These are phyloP conservation scores for Spodoptera frugiperda DNA, from an alignment of 1,140 invertebrate species.

Conservation along the genomic window DNA sequence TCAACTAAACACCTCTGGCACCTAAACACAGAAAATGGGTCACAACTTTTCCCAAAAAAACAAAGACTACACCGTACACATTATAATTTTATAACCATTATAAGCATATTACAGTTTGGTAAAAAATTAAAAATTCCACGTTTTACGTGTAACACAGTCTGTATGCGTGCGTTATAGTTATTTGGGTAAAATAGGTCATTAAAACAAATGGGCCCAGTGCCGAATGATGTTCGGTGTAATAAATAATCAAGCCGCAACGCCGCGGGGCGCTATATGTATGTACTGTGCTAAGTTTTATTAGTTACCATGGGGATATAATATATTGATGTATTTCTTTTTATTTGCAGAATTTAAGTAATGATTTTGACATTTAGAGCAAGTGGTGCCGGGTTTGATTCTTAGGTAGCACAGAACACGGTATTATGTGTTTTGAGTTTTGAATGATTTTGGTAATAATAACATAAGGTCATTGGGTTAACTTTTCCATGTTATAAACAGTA, in stretches of 20 bases:
- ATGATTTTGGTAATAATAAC: too few species aligned
- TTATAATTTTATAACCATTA: not conserved
- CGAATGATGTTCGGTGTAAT: conserved; percentile 35
- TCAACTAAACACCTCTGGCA: too few species aligned
- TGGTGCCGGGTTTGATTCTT: too few species aligned
- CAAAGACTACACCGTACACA: not conserved
- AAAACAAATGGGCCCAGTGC: conserved; percentile 42
- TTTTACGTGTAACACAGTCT: conserved; percentile 13
- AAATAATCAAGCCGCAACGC: conserved; percentile 31
- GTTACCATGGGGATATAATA: too few species aligned
- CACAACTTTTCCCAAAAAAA: not conserved
- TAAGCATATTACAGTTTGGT: not conserved
- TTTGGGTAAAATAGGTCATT: conserved; percentile 46
- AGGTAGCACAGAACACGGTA: too few species aligned
- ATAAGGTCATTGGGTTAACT: too few species aligned
- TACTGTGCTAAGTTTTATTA: conserved; percentile 1
- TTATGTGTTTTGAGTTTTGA: too few species aligned
- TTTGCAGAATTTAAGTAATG: too few species aligned
- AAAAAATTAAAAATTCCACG: conserved; percentile 27
- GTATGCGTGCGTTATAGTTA: conserved; percentile 46
- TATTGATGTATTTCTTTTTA: too few species aligned
- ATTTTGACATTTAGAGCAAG: too few species aligned
- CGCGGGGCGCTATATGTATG: conserved; percentile 15
- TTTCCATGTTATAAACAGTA: too few species aligned
- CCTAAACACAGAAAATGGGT: too few species aligned